phyloP scores from a whole-genome alignment of 2,797 vertebrate genomes.

The Galagoides demidoff region DNA sequence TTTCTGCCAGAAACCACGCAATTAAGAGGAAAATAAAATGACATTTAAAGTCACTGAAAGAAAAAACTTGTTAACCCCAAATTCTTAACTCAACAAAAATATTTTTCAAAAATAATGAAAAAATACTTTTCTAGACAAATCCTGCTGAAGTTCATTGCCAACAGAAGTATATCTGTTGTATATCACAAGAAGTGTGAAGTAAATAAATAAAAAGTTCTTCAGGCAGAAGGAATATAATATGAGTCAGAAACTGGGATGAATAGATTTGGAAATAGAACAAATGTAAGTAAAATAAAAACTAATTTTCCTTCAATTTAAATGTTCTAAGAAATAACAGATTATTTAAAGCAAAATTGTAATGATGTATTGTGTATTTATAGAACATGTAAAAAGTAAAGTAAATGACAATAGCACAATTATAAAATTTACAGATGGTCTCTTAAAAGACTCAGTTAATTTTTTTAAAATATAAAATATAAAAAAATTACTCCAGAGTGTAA shows the following conservation, averaged over 20 bases:
- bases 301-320: not conserved
- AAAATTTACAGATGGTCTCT: not conserved
- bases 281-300: no score
- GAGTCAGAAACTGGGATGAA: no score
- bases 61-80: not conserved
- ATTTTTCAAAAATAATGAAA: no score
- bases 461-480: not conserved
- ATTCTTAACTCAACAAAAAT: not conserved
- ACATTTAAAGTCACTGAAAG: not conserved
- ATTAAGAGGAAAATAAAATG: not conserved
- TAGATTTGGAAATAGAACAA: no score
- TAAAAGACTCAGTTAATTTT: not conserved
- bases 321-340: not conserved
- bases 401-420: not conserved
- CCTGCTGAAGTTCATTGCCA: no score
- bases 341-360: constrained; percentile 30
- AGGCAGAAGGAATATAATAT: no score
- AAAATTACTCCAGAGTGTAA: not conserved
- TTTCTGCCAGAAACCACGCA: not conserved
- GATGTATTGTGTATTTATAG: not conserved
- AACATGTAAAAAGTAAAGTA: not conserved
- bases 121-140: no score
- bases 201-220: no score
- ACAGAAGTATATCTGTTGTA: no score
- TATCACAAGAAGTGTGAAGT: no score